Conservation (phyloP, 2,888 invertebrate genomes). For the Drosophila demipolita region DNA sequence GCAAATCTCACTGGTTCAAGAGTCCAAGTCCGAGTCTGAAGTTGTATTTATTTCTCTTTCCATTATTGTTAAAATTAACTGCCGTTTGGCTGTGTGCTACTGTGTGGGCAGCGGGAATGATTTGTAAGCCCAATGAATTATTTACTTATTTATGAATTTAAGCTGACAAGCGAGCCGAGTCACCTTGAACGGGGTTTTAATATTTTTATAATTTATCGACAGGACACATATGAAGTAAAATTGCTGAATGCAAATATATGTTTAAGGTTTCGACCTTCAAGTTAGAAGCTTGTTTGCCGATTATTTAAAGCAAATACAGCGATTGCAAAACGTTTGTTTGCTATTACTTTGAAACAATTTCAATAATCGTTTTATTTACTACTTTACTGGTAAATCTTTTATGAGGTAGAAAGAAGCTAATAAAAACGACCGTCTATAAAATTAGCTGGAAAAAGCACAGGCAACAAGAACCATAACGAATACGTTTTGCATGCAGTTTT, state of each 20-base stretch:
- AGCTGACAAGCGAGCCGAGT: conserved; percentile 51
- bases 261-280: conserved; percentile 16
- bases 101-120: conserved; percentile 46
- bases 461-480: conserved; percentile 26
- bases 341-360: not conserved
- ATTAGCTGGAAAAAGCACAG: conserved; percentile 27
- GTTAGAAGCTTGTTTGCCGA: not conserved
- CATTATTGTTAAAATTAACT: not conserved
- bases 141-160: conserved; percentile 48
- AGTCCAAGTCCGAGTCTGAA: conserved; percentile 46
- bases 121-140: conserved; percentile 64
- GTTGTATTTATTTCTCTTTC: conserved; percentile 29
- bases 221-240: conserved; percentile 54
- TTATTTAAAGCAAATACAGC: not conserved
- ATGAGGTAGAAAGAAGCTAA: conserved; percentile 17
- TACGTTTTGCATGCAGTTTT: conserved; percentile 18
- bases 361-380: not conserved
- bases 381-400: conserved; percentile 12
- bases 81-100: conserved; percentile 9
- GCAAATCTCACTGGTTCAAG: conserved; percentile 53
- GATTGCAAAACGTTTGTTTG: not conserved
- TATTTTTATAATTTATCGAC: conserved; percentile 40
- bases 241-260: conserved; percentile 5
- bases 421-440: conserved; percentile 19
- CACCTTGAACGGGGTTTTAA: conserved; percentile 63